Conservation (phyloP, 2,888 invertebrate genomes). For the Latrodectus elegans region DNA sequence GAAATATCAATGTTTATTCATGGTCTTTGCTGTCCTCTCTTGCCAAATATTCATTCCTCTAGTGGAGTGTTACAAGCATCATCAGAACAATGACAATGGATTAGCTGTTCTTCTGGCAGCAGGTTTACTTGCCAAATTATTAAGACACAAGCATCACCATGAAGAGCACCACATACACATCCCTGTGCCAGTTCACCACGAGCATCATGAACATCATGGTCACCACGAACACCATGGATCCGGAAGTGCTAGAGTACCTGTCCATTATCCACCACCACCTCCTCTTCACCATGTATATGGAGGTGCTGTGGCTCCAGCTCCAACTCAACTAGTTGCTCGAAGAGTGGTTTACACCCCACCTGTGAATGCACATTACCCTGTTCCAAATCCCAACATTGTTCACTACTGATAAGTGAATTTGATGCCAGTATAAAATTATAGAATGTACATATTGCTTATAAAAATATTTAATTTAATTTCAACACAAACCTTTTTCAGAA, state of each 20-base stretch:
- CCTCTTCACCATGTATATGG: conserved; percentile 41
- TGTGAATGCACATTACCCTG: background rate
- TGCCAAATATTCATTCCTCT: conserved; percentile 27
- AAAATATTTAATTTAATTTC: too few relatives aligned
- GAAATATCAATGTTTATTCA: conserved; percentile 29
- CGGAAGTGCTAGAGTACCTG: conserved; percentile 14
- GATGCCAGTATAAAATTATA: background rate
- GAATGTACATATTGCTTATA: too few relatives aligned
- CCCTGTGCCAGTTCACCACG: conserved; percentile 42
- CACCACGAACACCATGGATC: conserved; percentile 47
- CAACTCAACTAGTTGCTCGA: background rate
- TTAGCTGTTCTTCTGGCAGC: conserved; percentile 54
- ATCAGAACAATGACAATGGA: conserved; percentile 17
- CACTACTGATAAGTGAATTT: background rate
- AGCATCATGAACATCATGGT: conserved; percentile 29
- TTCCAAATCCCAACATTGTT: background rate
- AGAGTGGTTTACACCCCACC: conserved; percentile 19
- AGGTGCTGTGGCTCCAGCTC: conserved; percentile 25
- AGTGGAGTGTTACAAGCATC: conserved; percentile 12
- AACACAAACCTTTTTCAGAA: too few relatives aligned
- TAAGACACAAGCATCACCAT: conserved; percentile 40
- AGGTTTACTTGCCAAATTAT: conserved; percentile 48
- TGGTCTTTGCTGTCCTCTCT: conserved; percentile 31
- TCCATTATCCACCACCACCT: conserved; percentile 27
- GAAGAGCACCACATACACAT: conserved; percentile 44